These are phyloP conservation scores for Platycheirus albimanus DNA, from an alignment of 2,888 invertebrate species.

Conservation along the genomic window DNA sequence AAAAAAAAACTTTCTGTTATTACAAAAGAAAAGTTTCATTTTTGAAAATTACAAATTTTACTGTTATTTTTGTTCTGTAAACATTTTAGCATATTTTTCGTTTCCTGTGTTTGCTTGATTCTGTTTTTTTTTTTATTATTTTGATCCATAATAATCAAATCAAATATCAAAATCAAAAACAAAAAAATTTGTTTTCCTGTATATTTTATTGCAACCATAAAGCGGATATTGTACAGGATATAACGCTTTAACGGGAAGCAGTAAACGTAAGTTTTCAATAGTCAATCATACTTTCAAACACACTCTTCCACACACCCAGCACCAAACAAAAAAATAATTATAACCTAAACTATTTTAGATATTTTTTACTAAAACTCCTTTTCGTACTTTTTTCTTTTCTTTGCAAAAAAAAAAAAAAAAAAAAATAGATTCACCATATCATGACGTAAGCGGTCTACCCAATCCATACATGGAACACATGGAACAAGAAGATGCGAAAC, in stretches of 20 bases:
- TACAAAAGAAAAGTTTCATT: too few relatives aligned
- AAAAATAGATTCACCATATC: constrained; percentile 92
- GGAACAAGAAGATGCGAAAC: constrained; percentile 87
- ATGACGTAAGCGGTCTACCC: constrained; percentile 95
- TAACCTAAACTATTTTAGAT: constrained; percentile 42
- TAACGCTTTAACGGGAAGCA: constrained; percentile 83
- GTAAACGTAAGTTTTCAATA: constrained; percentile 81
- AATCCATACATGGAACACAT: constrained; percentile 93
- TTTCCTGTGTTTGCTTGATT: background rate
- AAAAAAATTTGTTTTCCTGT: constrained; percentile 28
- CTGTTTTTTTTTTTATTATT: constrained; percentile 15
- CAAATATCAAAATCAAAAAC: background rate
- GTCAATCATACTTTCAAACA: background rate
- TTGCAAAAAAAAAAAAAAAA: constrained; percentile 82
- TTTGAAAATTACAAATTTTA: too few relatives aligned
- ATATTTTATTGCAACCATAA: constrained; percentile 74
- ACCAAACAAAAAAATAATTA: background rate
- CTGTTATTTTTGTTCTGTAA: too few relatives aligned
- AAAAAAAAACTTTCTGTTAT: too few relatives aligned
- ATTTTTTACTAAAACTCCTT: background rate
- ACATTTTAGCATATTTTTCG: too few relatives aligned
- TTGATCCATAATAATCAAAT: background rate
- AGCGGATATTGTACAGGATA: constrained; percentile 83
- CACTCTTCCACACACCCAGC: background rate
- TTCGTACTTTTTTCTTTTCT: constrained; percentile 12